Evolutionary conservation across 1,140 invertebrate genomes (phyloP).

Genomic region (Apocrypta bakeri): DNA sequence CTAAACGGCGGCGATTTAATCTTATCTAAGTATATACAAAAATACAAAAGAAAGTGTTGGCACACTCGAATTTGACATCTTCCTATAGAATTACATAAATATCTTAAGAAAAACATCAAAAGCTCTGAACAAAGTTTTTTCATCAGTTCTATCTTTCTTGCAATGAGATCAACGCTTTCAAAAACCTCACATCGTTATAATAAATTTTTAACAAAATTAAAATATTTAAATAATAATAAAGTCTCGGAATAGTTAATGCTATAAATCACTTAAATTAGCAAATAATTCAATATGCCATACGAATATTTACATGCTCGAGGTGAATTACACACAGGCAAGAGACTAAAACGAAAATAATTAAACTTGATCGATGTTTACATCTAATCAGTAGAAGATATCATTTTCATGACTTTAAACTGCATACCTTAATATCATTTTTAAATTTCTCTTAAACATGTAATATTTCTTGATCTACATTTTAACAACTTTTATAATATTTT

Average conservation of each 20-base stretch:
- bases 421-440: not conserved
- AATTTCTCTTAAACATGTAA: not conserved
- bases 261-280: slow-evolving; percentile 23
- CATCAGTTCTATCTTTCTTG: slow-evolving; percentile 55
- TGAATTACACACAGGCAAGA: slow-evolving; percentile 2
- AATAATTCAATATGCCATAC: slow-evolving; percentile 23
- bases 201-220: slow-evolving; percentile 49
- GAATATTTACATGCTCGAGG: slow-evolving; percentile 44
- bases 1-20: not conserved
- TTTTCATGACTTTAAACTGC: not conserved
- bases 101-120: not conserved
- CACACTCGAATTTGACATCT: slow-evolving; percentile 61
- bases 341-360: slow-evolving; percentile 12
- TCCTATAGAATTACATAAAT: slow-evolving; percentile 1
- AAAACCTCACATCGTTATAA: slow-evolving; percentile 17
- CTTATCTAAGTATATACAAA: slow-evolving; percentile 65
- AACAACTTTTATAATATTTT: slow-evolving; percentile 32
- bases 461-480: slow-evolving; percentile 30
- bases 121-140: slow-evolving; percentile 54
- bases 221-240: slow-evolving; percentile 50
- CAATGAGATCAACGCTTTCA: slow-evolving; percentile 47
- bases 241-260: slow-evolving; percentile 24
- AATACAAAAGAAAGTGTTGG: slow-evolving; percentile 68
- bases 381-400: too few species aligned
- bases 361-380: too few species aligned